Conservation (phyloP, 2,113 vertebrate species). For the Leptocoma aspasia region DNA sequence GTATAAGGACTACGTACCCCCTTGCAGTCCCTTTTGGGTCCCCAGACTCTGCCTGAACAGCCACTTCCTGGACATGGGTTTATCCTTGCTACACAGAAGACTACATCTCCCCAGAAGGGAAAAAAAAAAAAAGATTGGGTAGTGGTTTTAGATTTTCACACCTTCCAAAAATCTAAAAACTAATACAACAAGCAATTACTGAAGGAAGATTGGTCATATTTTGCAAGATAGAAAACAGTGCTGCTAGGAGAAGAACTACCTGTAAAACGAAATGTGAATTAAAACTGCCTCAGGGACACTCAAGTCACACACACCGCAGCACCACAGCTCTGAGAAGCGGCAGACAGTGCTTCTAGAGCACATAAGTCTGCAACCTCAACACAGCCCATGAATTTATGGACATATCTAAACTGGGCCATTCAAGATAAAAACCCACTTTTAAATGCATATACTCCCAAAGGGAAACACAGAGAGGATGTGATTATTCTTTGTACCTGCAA, state of each 20-base stretch:
- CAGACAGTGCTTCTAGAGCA: not conserved
- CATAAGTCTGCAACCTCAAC: not conserved
- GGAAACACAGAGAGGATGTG: not conserved
- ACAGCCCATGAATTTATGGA: not conserved
- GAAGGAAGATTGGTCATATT: not conserved
- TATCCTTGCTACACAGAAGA: not conserved
- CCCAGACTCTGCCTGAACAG: not conserved
- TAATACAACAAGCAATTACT: not conserved
- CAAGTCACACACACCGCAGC: rapidly evolving
- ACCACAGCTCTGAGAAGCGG: not conserved
- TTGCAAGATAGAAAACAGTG: not conserved
- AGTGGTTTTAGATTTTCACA: not conserved
- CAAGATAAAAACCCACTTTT: not conserved
- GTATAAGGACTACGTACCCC: rapidly evolving
- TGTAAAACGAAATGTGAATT: not conserved
- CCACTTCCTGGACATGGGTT: not conserved
- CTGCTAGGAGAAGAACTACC: not conserved
- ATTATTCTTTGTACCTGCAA: not conserved
- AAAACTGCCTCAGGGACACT: not conserved
- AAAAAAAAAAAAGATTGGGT: not conserved
- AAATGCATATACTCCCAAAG: not conserved
- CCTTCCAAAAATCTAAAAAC: not conserved
- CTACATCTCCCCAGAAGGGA: not conserved
- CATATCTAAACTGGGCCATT: not conserved
- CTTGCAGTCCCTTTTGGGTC: not conserved